Percentiles rank a stretch among this genome's conserved stretches.
Conservation (phyloP, 2,888 invertebrate species). For the Lacanobia oleracea region DNA sequence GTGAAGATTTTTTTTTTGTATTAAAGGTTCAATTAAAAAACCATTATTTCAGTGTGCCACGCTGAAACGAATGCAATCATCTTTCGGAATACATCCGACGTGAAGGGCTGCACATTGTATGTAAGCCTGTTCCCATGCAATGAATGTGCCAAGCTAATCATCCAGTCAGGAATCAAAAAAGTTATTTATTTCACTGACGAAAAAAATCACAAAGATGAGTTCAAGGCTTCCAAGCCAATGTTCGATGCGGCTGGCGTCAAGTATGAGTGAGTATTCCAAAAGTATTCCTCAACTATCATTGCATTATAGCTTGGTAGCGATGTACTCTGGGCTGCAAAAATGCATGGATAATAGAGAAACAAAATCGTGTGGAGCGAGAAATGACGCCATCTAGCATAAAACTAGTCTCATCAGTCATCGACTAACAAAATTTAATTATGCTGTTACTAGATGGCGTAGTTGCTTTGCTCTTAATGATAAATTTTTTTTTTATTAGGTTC, state of each 20-base stretch:
- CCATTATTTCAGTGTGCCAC: neutral
- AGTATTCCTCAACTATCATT: neutral
- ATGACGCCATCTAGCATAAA: too few species aligned
- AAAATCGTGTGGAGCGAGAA: too few species aligned
- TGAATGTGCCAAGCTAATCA: neutral
- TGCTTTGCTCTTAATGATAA: too few species aligned
- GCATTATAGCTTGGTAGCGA: too few species aligned
- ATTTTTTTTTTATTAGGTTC: too few species aligned
- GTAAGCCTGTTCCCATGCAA: neutral
- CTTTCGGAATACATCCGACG: neutral
- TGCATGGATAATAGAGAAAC: too few species aligned
- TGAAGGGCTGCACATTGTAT: neutral
- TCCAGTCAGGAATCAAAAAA: neutral
- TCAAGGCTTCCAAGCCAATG: neutral
- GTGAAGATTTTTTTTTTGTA: too few species aligned
- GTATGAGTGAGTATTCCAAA: neutral
- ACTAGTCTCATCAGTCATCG: too few species aligned
- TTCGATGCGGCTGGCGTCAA: neutral
- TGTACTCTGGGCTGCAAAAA: too few species aligned
- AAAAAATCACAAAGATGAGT: neutral
- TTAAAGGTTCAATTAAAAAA: neutral
- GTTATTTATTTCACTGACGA: slow-evolving; percentile 1
- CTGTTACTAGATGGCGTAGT: too few species aligned
- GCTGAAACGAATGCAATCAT: neutral
- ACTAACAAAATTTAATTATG: too few species aligned